Evolutionary conservation across 2,113 vertebrate species (phyloP).

Genomic region (Gopherus evgoodei): DNA sequence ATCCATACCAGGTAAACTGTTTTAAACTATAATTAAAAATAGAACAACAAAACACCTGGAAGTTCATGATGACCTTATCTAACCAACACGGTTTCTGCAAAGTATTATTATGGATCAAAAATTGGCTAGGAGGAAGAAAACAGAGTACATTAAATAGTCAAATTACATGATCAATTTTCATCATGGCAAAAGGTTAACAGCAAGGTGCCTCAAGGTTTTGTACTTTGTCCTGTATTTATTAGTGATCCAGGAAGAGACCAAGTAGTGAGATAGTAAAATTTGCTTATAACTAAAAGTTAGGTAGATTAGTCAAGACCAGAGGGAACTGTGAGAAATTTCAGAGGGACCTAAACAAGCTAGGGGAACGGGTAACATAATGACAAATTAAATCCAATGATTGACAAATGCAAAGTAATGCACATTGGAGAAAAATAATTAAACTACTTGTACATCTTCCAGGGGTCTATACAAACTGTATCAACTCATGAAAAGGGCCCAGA

Average conservation of each 20-base stretch:
- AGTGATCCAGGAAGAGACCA: not conserved
- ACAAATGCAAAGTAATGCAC: not conserved
- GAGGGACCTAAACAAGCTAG: not conserved
- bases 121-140: not conserved
- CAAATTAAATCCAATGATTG: constrained; percentile 30
- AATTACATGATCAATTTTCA: not conserved
- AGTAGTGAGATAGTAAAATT: not conserved
- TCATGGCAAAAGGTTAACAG: not conserved
- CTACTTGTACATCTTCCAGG: not conserved
- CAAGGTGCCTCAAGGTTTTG: not conserved
- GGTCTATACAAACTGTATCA: not conserved
- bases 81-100: no score
- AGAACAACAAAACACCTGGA: no score
- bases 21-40: no score
- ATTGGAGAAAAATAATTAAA: not conserved
- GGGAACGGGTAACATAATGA: not conserved
- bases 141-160: not conserved
- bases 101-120: not conserved
- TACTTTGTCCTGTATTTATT: not conserved
- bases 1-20: not conserved
- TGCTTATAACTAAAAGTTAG: not conserved
- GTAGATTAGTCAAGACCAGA: not conserved
- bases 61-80: no score
- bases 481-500: not conserved
- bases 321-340: not conserved